Conservation (phyloP, 2,797 vertebrate genomes). For the Dendrocincla fuliginosa region DNA sequence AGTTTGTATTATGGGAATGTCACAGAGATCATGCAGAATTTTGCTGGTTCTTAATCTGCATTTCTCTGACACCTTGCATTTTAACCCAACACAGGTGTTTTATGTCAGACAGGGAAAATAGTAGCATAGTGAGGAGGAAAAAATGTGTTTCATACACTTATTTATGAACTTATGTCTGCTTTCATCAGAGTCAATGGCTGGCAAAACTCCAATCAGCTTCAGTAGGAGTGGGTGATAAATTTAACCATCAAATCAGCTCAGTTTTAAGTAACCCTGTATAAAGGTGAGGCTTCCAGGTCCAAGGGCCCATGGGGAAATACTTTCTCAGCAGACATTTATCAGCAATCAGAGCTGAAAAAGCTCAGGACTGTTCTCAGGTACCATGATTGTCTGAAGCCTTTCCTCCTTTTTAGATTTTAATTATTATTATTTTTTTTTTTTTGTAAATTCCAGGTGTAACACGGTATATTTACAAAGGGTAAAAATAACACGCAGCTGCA, state of each 20-base stretch:
- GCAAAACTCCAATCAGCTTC: not conserved
- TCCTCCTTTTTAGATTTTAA: not conserved
- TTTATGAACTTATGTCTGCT: slow-evolving; percentile 30
- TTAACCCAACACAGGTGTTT: slow-evolving; percentile 23
- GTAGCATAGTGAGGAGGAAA: not conserved
- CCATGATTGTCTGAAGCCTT: not conserved
- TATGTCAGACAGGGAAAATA: slow-evolving; percentile 6
- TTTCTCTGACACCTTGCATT: slow-evolving; percentile 19
- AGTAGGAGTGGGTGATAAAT: not conserved
- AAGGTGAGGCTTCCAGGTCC: not conserved
- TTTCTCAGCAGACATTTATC: not conserved
- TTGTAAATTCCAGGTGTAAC: slow-evolving; percentile 55
- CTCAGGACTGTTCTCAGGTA: not conserved
- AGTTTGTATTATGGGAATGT: not conserved
- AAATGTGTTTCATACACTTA: slow-evolving; percentile 12
- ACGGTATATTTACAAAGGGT: slow-evolving; percentile 52
- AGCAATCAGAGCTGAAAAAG: not conserved
- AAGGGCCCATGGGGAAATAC: not conserved
- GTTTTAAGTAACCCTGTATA: not conserved
- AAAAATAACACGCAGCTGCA: slow-evolving; percentile 61
- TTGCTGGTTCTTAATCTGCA: not conserved
- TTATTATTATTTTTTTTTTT: not conserved
- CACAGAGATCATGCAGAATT: not conserved
- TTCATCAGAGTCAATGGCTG: slow-evolving; percentile 16
- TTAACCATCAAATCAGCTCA: not conserved